These are phyloP conservation scores for Protophormia terraenovae DNA, from an alignment of 2,888 invertebrate species.

Conservation along the genomic window DNA sequence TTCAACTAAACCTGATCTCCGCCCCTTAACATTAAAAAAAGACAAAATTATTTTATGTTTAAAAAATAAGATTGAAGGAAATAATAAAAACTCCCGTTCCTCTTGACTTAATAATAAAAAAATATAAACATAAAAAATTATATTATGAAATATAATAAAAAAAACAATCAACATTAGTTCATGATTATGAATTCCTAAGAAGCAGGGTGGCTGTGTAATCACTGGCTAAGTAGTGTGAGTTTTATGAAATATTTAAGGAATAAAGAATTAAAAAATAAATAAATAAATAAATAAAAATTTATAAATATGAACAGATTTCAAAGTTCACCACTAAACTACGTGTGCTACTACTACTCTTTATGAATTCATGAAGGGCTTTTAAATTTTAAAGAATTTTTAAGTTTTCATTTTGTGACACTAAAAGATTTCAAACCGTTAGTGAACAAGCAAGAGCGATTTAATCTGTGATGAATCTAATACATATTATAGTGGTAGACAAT, in stretches of 20 bases:
- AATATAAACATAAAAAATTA: background rate
- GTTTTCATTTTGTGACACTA: too few relatives aligned
- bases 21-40: too few relatives aligned
- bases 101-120: background rate
- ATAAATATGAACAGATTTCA: slow-evolving; percentile 23
- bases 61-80: too few relatives aligned
- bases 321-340: background rate
- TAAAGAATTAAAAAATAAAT: background rate
- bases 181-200: background rate
- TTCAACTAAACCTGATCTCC: too few relatives aligned
- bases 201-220: background rate
- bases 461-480: too few relatives aligned
- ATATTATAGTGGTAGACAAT: too few relatives aligned
- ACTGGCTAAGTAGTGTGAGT: background rate
- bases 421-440: too few relatives aligned
- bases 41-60: too few relatives aligned
- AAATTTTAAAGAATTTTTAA: too few relatives aligned
- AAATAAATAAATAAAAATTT: background rate
- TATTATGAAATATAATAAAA: background rate
- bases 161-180: background rate
- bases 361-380: background rate
- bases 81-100: too few relatives aligned
- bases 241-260: background rate
- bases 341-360: background rate
- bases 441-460: too few relatives aligned